These are phyloP conservation scores for Lophius piscatorius DNA, from an alignment of 2,113 vertebrate genomes.

Conservation along the genomic window DNA sequence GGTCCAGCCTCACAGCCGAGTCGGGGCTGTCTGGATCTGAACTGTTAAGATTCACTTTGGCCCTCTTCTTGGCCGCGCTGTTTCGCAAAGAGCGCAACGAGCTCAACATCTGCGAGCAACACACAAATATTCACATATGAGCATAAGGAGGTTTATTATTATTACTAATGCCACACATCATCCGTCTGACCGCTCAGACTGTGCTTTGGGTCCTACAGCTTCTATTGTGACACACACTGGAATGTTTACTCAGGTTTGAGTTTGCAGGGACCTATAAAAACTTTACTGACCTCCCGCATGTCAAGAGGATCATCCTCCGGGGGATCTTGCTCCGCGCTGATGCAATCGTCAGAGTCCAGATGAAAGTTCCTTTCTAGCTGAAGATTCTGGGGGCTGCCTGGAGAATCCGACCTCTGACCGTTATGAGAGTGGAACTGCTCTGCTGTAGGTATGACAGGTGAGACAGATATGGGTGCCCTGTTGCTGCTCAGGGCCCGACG, in stretches of 20 bases:
- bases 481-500: constrained; percentile 76
- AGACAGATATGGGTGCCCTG: constrained; percentile 71
- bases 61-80: constrained; percentile 93
- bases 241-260: not conserved
- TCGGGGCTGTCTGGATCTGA: constrained; percentile 87
- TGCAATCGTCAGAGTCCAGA: constrained; percentile 73
- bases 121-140: not conserved
- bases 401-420: constrained; percentile 63
- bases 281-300: constrained; percentile 86
- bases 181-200: too few species aligned
- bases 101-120: constrained; percentile 85
- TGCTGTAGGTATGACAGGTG: constrained; percentile 62
- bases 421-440: constrained; percentile 69
- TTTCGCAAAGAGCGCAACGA: constrained; percentile 87
- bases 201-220: too few species aligned
- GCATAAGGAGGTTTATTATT: not conserved
- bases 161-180: not conserved
- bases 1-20: constrained; percentile 79
- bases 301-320: constrained; percentile 85
- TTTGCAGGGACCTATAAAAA: not conserved
- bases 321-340: constrained; percentile 64
- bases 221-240: too few species aligned
- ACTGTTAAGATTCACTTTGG: constrained; percentile 81
- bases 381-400: constrained; percentile 64
- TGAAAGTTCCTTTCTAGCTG: constrained; percentile 54